Evolutionary conservation across 2,113 vertebrate species (phyloP).

Genomic region (Ramphastos sulfuratus): DNA sequence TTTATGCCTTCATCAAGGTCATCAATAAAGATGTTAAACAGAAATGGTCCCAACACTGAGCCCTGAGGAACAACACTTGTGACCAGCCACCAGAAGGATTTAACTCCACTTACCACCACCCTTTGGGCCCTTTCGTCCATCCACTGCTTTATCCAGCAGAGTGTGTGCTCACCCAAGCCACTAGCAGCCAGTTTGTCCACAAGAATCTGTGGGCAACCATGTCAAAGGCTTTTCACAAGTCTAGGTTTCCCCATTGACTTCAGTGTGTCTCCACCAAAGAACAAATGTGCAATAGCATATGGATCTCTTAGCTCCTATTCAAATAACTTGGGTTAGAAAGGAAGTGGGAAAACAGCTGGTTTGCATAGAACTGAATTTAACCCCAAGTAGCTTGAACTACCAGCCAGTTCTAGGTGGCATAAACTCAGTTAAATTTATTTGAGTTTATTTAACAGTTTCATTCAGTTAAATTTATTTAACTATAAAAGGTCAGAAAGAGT

Average conservation of each 20-base stretch:
- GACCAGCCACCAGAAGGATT: too few relatives aligned
- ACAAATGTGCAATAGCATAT: background rate
- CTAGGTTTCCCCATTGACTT: background rate
- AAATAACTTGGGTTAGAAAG: background rate
- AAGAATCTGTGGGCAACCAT: too few relatives aligned
- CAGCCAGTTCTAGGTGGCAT: background rate
- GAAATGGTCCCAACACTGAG: too few relatives aligned
- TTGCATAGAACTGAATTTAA: background rate
- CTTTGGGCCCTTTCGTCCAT: too few relatives aligned
- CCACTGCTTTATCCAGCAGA: too few relatives aligned
- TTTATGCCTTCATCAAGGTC: too few relatives aligned
- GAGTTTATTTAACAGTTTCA: background rate
- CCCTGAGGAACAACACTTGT: too few relatives aligned
- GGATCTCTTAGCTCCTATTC: background rate
- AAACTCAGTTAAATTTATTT: background rate
- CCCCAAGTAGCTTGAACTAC: background rate
- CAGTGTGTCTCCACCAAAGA: background rate
- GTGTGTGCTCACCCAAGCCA: too few relatives aligned
- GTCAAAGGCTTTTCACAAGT: background rate
- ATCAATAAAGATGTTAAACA: too few relatives aligned
- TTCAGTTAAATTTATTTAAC: background rate
- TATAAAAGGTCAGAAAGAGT: background rate
- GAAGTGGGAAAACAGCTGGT: background rate
- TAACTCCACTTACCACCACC: too few relatives aligned
- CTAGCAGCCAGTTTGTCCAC: too few relatives aligned